phyloP scores from a whole-genome alignment of 2,888 invertebrate genomes.

The Nemurella pictetii region DNA sequence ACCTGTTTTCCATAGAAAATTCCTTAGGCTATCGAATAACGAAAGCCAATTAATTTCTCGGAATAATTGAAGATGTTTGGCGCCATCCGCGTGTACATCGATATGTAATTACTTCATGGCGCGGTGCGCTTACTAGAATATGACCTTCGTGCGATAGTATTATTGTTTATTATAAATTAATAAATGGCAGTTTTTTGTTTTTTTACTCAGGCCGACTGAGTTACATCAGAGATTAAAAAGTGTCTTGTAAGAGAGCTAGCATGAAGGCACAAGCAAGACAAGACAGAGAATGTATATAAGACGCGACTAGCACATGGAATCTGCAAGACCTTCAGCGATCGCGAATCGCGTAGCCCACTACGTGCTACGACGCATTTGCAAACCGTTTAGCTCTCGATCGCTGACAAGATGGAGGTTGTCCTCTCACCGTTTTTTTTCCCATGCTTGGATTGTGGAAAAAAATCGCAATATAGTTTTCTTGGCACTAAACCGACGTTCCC shows the following conservation, averaged over 20 bases:
- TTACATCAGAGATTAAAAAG: not conserved
- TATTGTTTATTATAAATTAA: not conserved
- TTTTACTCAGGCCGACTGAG: not conserved
- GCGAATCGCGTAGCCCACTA: not conserved
- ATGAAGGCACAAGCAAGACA: no score
- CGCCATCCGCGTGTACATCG: slow-evolving; percentile 1
- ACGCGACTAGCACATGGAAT: not conserved
- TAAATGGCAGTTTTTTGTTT: not conserved
- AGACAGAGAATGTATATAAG: no score
- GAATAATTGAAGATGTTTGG: slow-evolving; percentile 25
- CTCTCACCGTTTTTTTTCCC: no score
- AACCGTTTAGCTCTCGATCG: not conserved
- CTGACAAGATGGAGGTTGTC: not conserved
- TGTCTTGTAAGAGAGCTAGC: not conserved
- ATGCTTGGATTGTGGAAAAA: no score
- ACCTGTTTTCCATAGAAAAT: slow-evolving; percentile 11
- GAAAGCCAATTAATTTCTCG: slow-evolving; percentile 21
- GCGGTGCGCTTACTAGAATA: not conserved
- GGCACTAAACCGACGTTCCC: no score
- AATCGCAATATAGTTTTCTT: no score
- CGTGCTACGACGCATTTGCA: not conserved
- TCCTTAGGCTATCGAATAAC: slow-evolving; percentile 23
- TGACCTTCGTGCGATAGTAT: not conserved
- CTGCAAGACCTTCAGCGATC: not conserved
- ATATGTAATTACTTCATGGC: slow-evolving; percentile 5